These are phyloP conservation scores for Acronicta aceris DNA, from an alignment of 2,888 invertebrate species.

Conservation along the genomic window DNA sequence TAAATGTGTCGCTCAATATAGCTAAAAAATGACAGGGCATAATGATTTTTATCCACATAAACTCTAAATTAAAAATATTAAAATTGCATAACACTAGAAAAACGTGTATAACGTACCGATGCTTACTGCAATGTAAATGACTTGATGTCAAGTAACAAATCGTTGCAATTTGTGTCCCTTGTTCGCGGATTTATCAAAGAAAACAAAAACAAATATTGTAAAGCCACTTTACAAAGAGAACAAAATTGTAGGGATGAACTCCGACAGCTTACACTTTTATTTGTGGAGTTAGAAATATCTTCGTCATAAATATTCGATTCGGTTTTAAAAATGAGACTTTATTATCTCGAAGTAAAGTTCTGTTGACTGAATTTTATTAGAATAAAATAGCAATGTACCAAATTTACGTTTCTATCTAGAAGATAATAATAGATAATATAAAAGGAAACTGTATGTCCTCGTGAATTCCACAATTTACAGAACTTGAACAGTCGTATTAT, in stretches of 20 bases:
- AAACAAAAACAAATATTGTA: conserved; percentile 23
- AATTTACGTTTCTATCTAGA: conserved; percentile 30
- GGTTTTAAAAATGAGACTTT: conserved; percentile 41
- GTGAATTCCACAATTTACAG: not conserved
- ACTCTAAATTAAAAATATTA: no score
- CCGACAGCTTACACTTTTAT: conserved; percentile 30
- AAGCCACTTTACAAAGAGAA: conserved; percentile 27
- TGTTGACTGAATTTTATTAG: conserved; percentile 35
- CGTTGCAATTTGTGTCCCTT: conserved; percentile 15
- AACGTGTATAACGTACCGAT: not conserved
- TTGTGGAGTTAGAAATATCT: conserved; percentile 41
- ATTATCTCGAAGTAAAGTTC: conserved; percentile 37
- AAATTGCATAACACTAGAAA: no score
- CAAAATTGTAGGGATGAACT: conserved; percentile 24
- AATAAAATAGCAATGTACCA: conserved; percentile 27
- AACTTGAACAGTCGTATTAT: no score
- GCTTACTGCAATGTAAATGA: conserved; percentile 31
- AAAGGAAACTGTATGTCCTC: conserved; percentile 13
- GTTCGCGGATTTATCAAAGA: conserved; percentile 32
- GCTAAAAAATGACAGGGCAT: no score
- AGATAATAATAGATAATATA: conserved; percentile 10
- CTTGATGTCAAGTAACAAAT: conserved; percentile 19
- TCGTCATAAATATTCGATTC: conserved; percentile 42
- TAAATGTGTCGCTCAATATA: no score
- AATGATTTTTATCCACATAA: no score